Evolutionary conservation across 92 coral and sea anemone genomes (phyloP), one percentile per base, ranked within the genome.

Genomic region (Heteractis magnifica): DNA sequence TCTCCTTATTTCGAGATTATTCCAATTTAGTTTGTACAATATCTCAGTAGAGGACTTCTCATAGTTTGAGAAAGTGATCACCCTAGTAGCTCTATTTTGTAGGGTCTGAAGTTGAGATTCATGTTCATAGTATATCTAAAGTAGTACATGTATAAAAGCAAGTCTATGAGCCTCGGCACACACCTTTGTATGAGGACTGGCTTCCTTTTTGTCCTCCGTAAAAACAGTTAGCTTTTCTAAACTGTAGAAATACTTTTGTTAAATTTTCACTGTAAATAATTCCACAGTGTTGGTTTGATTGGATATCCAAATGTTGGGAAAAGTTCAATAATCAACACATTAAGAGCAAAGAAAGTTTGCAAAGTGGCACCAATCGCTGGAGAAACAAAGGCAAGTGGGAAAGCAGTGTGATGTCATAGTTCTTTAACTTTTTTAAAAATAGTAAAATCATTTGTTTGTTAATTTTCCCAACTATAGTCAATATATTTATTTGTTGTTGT

Each of bases 221-320:
- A 34, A 26, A 26, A 26, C 34, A 26, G 34, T 26, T 26, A 26
- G 34, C 34, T 26, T 26, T 26, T 1, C 34, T 26, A 26, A 34
- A 34, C 44, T 34, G 44, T 34, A 34, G 44, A 34, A 34, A 2
- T 34, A 34, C 3, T 34, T 26, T 26, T 34, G 44, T 34, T 34
- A 34, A 2, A 58, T 58, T 10, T 9, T 12, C 16, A 20, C 16
- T 79, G 74, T 60, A 52, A 0, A 78, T 78, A 7, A 15, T 77
- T 65, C 74, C 77, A 51, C 73, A 97, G 99, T 81, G 98, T 97
- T 79, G 99, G 99, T 51, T 90, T 94, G 55, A 97, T 97, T 65
- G 99, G 99, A 51, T 97, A 97, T 58, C 99, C 99, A 8, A 97
- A 97, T 87, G 99, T 97, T 73, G 99, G 99, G 34, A 97, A 97